Evolutionary conservation across 2,113 vertebrate species (phyloP), one percentile per base, ranked within the genome.

Genomic region (Psilopogon haemacephalus): DNA sequence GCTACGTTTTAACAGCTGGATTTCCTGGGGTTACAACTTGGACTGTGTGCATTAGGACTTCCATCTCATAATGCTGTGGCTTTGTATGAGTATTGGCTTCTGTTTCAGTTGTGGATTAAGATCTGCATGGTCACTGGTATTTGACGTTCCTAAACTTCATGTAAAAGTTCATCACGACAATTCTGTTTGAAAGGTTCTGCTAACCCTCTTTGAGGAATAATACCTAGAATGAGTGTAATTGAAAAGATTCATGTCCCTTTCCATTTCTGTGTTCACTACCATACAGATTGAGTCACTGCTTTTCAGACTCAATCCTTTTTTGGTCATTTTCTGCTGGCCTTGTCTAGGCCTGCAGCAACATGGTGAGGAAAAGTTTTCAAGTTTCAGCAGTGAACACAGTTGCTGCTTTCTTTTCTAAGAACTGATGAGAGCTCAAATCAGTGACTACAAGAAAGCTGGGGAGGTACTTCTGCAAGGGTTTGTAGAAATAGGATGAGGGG

Each of bases 201-300:
- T 32, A 62, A 37, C 78, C 0, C 1, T 6, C 81, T 64, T 75
- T 13, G 27, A 21, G 11, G 11, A 68, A 26, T 65, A 27, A 63
- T 50, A 26, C 28, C 21, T 75, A 52, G 80, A 72, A 54, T 42
- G 6, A 33, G 10, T 30, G 11, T 28, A 35, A 28, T 42, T 35
- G 19, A n/a, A 79, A 52, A 58, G 8, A 21, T 50, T 48, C 9
- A 44, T 20, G 12, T 40, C 27, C 26, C 12, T 44, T 79, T 18
- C 37, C 5, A 3, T 33, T 74, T 58, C 30, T 21, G 2, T 6
- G 11, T 70, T 75, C 28, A 33, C 15, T 50, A 14, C 20, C 12
- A 2, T 19, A 15, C 21, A 20, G 4, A 52, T 27, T 33, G 65
- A 6, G 13, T 37, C 0, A 1, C 13, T 4, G 1, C 17, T 73